Conservation (phyloP, 1,140 invertebrate species). For the Laodelphax striatellus region DNA sequence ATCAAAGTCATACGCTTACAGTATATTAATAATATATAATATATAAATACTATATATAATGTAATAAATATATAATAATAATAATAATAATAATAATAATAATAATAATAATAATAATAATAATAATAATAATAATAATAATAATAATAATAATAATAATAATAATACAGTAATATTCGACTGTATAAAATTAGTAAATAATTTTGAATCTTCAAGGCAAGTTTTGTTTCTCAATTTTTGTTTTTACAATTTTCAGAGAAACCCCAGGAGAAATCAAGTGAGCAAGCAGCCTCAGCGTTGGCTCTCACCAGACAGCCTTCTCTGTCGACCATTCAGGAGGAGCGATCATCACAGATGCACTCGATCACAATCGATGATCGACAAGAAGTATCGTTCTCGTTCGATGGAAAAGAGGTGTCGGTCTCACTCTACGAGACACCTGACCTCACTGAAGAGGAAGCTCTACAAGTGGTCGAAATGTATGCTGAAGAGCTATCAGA, state of each 20-base stretch:
- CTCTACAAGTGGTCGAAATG: conserved; percentile 83
- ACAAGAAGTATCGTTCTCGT: conserved; percentile 73
- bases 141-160: too few relatives aligned
- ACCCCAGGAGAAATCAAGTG: conserved; percentile 2
- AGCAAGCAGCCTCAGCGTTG: background rate
- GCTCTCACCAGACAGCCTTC: conserved; percentile 59
- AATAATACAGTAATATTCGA: too few relatives aligned
- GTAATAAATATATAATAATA: too few relatives aligned
- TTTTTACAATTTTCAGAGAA: conserved; percentile 5
- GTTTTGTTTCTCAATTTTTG: background rate
- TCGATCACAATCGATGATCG: conserved; percentile 61
- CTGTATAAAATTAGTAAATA: too few relatives aligned
- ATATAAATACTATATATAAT: too few relatives aligned
- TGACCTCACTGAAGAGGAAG: conserved; percentile 82
- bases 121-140: too few relatives aligned
- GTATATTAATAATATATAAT: too few relatives aligned
- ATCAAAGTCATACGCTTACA: too few relatives aligned
- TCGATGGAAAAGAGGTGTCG: conserved; percentile 83
- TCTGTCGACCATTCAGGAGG: conserved; percentile 80
- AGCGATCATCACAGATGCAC: conserved; percentile 75
- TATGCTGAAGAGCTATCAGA: conserved; percentile 85
- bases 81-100: too few relatives aligned
- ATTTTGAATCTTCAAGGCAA: background rate
- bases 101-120: too few relatives aligned
- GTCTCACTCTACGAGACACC: conserved; percentile 84